Conservation (phyloP, 2,797 vertebrate species). For the Etheostoma nigrum region DNA sequence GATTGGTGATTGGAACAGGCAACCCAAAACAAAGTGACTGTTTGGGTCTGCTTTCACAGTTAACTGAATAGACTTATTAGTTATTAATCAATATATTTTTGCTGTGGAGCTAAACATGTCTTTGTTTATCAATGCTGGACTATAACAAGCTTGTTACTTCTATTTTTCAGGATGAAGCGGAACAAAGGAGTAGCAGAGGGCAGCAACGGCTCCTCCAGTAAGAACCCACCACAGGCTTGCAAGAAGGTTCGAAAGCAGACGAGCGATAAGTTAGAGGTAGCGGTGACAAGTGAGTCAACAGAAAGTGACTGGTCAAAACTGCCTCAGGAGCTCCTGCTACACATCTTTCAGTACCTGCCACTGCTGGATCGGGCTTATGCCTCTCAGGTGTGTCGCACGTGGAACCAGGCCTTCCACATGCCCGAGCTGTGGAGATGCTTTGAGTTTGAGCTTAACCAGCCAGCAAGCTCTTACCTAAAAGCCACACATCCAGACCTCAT, state of each 20-base stretch:
- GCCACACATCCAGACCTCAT: slow-evolving; percentile 98
- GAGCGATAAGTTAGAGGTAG: slow-evolving; percentile 44
- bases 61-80: not conserved
- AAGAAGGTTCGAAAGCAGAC: slow-evolving; percentile 86
- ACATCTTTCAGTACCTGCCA: slow-evolving; percentile 94
- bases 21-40: not conserved
- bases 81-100: not conserved
- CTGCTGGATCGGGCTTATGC: slow-evolving; percentile 95
- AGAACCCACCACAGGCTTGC: slow-evolving; percentile 73
- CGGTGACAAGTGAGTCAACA: not conserved
- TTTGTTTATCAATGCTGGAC: not conserved
- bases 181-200: slow-evolving; percentile 85
- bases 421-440: slow-evolving; percentile 98
- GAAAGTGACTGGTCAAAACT: slow-evolving; percentile 89
- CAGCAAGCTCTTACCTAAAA: slow-evolving; percentile 95
- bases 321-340: slow-evolving; percentile 94
- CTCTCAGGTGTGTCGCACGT: slow-evolving; percentile 93
- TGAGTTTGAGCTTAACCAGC: slow-evolving; percentile 97
- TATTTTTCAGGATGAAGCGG: slow-evolving; percentile 90
- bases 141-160: not conserved
- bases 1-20: not conserved
- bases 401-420: slow-evolving; percentile 98
- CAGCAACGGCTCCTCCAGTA: slow-evolving; percentile 78
- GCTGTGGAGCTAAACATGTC: not conserved
- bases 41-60: not conserved